phyloP scores from a whole-genome alignment of 2,797 vertebrate species.

The Semaprochilodus insignis region DNA sequence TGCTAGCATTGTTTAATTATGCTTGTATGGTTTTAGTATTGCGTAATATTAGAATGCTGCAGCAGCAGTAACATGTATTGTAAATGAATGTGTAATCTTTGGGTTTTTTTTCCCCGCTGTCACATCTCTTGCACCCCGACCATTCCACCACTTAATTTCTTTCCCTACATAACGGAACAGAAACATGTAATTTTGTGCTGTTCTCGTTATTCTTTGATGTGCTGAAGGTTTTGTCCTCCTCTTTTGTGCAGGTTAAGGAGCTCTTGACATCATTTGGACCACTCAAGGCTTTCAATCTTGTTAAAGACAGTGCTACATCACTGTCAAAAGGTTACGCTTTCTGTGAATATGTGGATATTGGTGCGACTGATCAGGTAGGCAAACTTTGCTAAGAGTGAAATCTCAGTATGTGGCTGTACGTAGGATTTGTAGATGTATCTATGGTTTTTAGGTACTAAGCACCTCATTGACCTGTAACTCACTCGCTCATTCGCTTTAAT shows the following conservation, averaged over 20 bases:
- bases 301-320: conserved; percentile 84
- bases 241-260: conserved; percentile 80
- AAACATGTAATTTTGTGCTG: conserved; percentile 55
- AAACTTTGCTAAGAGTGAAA: neutral
- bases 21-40: neutral
- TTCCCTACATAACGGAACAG: conserved; percentile 50
- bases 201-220: neutral
- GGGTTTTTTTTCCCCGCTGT: conserved; percentile 40
- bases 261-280: conserved; percentile 82
- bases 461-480: neutral
- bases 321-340: conserved; percentile 85
- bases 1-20: neutral
- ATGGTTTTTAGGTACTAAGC: too few relatives aligned
- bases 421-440: neutral
- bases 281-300: conserved; percentile 84
- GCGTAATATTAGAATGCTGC: neutral
- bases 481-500: too few relatives aligned
- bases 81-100: conserved; percentile 10
- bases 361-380: conserved; percentile 80
- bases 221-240: conserved; percentile 48
- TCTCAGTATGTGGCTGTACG: neutral
- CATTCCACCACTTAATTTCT: conserved; percentile 49
- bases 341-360: conserved; percentile 81
- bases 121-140: conserved; percentile 24
- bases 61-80: neutral